Percentiles rank a stretch among this genome's conserved stretches.
phyloP scores from a whole-genome alignment of 2,888 invertebrate species.

The Monoplex corrugatus region DNA sequence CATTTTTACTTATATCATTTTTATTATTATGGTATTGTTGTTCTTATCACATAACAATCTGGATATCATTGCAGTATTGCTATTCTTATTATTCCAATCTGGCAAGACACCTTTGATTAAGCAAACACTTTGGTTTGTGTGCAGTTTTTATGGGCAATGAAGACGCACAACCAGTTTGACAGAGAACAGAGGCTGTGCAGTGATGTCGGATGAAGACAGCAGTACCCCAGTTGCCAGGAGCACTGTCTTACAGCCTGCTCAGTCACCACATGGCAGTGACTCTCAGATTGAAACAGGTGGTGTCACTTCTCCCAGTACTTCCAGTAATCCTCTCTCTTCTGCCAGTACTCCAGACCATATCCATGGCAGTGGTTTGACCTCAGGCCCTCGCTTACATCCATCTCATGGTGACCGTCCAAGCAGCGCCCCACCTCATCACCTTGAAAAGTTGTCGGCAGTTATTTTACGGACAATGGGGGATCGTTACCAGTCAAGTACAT shows the following conservation, averaged over 20 bases:
- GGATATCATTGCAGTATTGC: too few species aligned
- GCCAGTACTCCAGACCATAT: slow-evolving; percentile 5
- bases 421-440: slow-evolving; percentile 50
- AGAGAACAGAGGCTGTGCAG: background rate
- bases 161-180: background rate
- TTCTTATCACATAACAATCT: too few species aligned
- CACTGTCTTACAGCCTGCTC: background rate
- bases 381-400: background rate
- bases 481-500: slow-evolving; percentile 62
- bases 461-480: slow-evolving; percentile 69
- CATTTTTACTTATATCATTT: too few species aligned
- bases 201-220: slow-evolving; percentile 25
- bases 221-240: background rate
- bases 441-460: slow-evolving; percentile 61
- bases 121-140: background rate
- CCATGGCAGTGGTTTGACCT: slow-evolving; percentile 2
- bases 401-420: slow-evolving; percentile 46
- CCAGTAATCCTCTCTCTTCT: background rate
- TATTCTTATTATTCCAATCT: too few species aligned
- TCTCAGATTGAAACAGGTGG: background rate
- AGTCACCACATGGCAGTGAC: background rate
- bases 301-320: background rate
- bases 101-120: too few species aligned
- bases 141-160: slow-evolving; percentile 5
- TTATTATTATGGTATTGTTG: too few species aligned